Evolutionary conservation across 2,113 vertebrate species (phyloP), one percentile per base, ranked within the genome.

Genomic region (Panurus biarmicus): DNA sequence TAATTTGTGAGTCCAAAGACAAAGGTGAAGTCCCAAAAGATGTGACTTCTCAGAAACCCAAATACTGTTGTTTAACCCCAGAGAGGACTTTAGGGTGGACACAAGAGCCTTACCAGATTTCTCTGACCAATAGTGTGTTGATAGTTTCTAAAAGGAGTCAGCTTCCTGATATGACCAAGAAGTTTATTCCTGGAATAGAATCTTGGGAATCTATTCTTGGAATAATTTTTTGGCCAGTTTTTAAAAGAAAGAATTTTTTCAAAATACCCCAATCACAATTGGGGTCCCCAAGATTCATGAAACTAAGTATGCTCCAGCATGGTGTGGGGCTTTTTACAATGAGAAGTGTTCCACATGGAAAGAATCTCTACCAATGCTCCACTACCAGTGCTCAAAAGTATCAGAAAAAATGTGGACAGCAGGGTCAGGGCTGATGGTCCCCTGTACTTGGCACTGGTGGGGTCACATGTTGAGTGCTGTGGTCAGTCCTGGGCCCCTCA

Each of bases 341-440:
- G 12, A 74, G 44, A 84, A 77, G 31, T 29, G 5, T n/a, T 73
- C 44, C 2, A 1, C 20, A 25, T 10, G 14, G 14, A 64, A 62
- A 48, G 18, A 72, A 72, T 57, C 0, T 0, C 21, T 80, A 62
- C 5, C 3, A 16, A 1, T 21, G 73, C 35, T 50, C 45, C 0
- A 0, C 10, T 77, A 74, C 7, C 5, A 12, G 2, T n/a, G 10
- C 11, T 84, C 13, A 28, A 60, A 89, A 64, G 44, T 26, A 61
- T 61, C 29, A 69, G 29, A 31, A 53, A 60, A 35, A 54, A 7
- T 42, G 29, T 48, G 29, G 29, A 3, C 17, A 47, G 70, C 38
- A 54, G n/a, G 47, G 28, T 16, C 25, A 45, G 38, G 12, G 20
- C 24, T 53, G 38, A 47, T 35, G 35, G 4, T 54, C 8, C 4